phyloP scores from a whole-genome alignment of 2,888 invertebrate species.

The Drosophila melanosoma region DNA sequence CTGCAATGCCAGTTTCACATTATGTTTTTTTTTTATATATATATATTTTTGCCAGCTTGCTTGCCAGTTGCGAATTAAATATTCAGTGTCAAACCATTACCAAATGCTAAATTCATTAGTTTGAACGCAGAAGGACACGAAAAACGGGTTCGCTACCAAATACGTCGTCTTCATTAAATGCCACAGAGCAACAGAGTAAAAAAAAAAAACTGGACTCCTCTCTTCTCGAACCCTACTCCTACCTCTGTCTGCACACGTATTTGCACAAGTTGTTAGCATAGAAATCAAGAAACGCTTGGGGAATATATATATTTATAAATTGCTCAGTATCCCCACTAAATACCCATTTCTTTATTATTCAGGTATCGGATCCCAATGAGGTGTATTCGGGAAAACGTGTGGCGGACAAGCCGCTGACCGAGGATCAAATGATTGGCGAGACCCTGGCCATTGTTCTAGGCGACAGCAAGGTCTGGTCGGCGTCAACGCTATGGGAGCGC shows the following conservation, averaged over 20 bases:
- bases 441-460: conserved; percentile 95
- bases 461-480: conserved; percentile 96
- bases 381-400: conserved; percentile 95
- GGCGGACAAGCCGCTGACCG: conserved; percentile 94
- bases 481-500: conserved; percentile 95
- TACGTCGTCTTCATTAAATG: conserved; percentile 76
- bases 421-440: conserved; percentile 98
- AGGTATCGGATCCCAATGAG: conserved; percentile 94
- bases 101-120: conserved; percentile 82
- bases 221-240: conserved; percentile 27
- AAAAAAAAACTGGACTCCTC: conserved; percentile 35
- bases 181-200: conserved; percentile 30
- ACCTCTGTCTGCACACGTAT: conserved; percentile 43
- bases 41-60: not conserved
- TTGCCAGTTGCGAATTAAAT: conserved; percentile 75
- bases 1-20: conserved; percentile 76
- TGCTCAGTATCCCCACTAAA: conserved; percentile 11
- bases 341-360: conserved; percentile 31
- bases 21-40: conserved; percentile 23
- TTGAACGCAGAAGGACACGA: conserved; percentile 79
- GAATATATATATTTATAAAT: conserved; percentile 5
- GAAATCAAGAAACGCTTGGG: conserved; percentile 38
- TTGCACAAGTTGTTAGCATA: conserved; percentile 76
- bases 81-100: conserved; percentile 83
- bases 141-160: conserved; percentile 80